Evolutionary conservation across 2,888 invertebrate genomes (phyloP).

Genomic region (Carterocephalus palaemon): DNA sequence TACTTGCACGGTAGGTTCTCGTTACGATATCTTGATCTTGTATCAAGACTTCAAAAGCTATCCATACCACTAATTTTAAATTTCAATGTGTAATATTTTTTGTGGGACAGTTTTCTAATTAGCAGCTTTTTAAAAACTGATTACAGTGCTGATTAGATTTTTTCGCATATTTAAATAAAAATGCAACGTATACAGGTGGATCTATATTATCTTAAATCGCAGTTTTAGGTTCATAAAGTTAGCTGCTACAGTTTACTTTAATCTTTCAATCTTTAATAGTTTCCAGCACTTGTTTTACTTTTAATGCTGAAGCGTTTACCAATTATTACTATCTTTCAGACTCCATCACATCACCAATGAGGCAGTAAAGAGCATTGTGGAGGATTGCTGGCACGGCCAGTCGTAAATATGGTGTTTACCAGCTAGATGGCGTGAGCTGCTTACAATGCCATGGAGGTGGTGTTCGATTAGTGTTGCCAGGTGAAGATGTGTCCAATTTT

Average conservation of each 20-base stretch:
- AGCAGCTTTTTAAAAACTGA: no score
- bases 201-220: constrained; percentile 2
- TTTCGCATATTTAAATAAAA: no score
- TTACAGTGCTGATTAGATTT: no score
- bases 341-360: constrained; percentile 52
- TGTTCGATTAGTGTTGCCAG: constrained; percentile 22
- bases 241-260: constrained; percentile 15
- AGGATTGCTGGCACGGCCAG: constrained; percentile 32
- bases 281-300: constrained; percentile 18
- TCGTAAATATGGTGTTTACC: constrained; percentile 41
- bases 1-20: no score
- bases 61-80: no score
- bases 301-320: constrained; percentile 19
- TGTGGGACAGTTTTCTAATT: no score
- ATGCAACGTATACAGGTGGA: no score
- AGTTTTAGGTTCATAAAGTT: not conserved
- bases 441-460: constrained; percentile 63
- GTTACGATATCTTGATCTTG: no score
- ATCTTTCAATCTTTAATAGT: constrained; percentile 19
- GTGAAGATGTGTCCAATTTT: no score
- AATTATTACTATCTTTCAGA: constrained; percentile 46
- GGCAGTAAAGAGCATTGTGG: constrained; percentile 41
- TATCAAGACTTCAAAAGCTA: no score
- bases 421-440: constrained; percentile 47
- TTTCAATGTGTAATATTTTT: no score